phyloP scores from a whole-genome alignment of 2,113 vertebrate genomes.

The Upupa epops region DNA sequence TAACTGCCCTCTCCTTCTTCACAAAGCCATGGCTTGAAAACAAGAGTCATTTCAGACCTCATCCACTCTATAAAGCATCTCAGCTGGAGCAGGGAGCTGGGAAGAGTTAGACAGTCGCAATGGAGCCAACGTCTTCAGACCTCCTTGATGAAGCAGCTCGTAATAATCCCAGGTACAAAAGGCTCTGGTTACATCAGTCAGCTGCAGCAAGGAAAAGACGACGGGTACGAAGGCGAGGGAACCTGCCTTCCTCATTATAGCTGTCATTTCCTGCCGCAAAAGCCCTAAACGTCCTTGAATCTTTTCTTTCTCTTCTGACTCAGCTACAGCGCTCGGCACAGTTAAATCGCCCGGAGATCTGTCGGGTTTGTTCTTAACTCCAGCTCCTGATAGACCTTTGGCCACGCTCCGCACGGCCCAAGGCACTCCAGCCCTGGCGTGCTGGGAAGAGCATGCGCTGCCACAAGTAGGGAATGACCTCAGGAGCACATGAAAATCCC shows the following conservation, averaged over 20 bases:
- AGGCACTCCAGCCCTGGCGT: background rate
- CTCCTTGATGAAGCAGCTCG: background rate
- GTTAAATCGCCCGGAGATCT: background rate
- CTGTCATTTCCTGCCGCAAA: background rate
- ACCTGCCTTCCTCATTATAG: background rate
- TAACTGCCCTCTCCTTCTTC: slow-evolving; percentile 7
- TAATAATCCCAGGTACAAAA: background rate
- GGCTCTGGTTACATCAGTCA: background rate
- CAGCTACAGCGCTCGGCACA: background rate
- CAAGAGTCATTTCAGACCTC: background rate
- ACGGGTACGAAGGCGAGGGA: background rate
- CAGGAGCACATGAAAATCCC: background rate
- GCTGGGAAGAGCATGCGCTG: background rate
- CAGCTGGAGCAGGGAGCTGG: background rate
- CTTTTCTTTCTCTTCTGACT: background rate
- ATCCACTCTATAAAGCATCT: background rate
- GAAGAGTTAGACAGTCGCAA: background rate
- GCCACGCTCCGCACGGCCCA: background rate
- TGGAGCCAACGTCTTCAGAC: background rate
- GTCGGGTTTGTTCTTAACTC: background rate
- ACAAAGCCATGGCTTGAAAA: slow-evolving; percentile 4
- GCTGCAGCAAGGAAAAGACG: background rate
- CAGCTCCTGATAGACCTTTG: background rate
- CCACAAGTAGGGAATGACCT: background rate
- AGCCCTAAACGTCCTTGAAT: background rate